phyloP scores from a whole-genome alignment of 2,113 vertebrate genomes.

The Leptosomus discolor region DNA sequence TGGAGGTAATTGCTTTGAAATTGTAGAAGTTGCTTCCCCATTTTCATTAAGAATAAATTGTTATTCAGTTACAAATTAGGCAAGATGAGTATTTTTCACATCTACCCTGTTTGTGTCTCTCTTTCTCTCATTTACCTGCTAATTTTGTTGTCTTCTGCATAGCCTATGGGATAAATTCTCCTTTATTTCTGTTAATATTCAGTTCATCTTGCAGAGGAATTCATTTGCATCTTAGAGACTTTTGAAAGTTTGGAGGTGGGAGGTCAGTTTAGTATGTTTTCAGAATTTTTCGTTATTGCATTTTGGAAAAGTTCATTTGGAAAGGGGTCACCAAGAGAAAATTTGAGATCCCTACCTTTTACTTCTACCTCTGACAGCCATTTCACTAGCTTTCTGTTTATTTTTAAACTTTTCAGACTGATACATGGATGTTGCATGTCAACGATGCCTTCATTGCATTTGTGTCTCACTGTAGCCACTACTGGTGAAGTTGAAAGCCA shows the following conservation, averaged over 20 bases:
- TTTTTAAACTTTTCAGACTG: not conserved
- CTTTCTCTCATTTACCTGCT: not conserved
- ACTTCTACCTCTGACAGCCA: not conserved
- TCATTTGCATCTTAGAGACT: not conserved
- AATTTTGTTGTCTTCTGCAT: not conserved
- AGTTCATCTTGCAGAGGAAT: not conserved
- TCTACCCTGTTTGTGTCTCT: not conserved
- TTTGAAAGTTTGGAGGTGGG: not conserved
- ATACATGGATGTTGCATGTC: rapidly evolving
- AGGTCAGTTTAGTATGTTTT: not conserved
- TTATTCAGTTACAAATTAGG: not conserved
- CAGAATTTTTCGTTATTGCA: not conserved
- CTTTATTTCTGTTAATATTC: not conserved
- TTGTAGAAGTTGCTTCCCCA: not conserved
- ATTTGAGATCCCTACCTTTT: not conserved
- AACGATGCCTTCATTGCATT: not conserved
- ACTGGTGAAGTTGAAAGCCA: not conserved
- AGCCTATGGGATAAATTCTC: not conserved
- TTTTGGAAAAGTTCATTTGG: not conserved
- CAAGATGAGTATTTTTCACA: not conserved
- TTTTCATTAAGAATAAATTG: not conserved
- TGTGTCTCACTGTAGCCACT: not conserved
- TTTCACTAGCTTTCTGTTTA: not conserved
- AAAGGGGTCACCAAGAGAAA: not conserved
- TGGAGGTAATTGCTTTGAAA: not conserved